Evolutionary conservation across 2,113 vertebrate species (phyloP).

Genomic region (Serilophus lunatus): DNA sequence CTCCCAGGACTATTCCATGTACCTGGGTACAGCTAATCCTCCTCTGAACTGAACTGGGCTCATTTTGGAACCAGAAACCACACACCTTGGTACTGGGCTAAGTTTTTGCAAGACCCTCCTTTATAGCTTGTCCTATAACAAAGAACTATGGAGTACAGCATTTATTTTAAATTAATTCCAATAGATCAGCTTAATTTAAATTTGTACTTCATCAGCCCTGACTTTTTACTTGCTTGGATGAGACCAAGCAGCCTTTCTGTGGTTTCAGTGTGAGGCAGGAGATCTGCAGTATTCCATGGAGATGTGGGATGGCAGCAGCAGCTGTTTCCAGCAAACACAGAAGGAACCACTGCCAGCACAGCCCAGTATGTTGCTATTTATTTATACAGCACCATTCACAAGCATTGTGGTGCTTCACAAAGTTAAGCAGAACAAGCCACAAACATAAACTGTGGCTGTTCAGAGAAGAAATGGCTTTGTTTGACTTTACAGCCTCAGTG

Average conservation of each 20-base stretch:
- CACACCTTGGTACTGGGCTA: neutral
- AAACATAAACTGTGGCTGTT: neutral
- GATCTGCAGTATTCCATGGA: neutral
- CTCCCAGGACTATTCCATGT: neutral
- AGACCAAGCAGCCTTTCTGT: neutral
- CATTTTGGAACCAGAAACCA: neutral
- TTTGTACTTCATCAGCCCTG: neutral
- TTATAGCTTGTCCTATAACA: neutral
- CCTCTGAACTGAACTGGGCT: neutral
- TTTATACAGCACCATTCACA: neutral
- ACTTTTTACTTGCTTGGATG: neutral
- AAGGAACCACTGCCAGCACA: neutral
- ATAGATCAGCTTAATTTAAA: neutral
- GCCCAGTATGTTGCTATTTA: neutral
- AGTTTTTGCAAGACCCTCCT: too few species aligned
- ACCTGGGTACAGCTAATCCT: neutral
- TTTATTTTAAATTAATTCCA: neutral
- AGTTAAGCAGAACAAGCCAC: neutral
- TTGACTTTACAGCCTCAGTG: neutral
- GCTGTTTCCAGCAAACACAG: neutral
- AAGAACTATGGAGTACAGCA: neutral
- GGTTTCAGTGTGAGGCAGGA: neutral
- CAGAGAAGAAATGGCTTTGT: neutral
- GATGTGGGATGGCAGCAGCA: neutral
- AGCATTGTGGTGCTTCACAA: neutral